Base-by-base conservation (phyloP, 2,113 vertebrate species). In the Montifringilla adamsi region DNA sequence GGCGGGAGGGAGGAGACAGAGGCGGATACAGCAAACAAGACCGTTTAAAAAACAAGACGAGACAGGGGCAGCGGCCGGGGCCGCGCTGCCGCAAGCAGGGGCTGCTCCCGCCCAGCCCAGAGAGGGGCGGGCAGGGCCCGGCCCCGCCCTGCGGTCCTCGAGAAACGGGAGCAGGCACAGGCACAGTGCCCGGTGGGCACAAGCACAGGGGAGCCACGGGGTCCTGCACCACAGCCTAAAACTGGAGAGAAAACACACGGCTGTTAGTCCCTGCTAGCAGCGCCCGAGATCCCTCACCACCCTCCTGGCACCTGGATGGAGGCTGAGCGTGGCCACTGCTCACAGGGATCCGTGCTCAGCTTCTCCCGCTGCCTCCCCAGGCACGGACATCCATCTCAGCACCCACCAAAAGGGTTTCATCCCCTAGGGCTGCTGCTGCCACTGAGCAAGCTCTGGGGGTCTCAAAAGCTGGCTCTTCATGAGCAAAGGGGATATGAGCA, bases 201-300 rank as follows among this genome's bases (percentile, higher is more conserved):
- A 95, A 94, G 95, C 95, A 20, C 31, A 1, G 53, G 52, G 79
- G 73, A 63, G 93, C 95, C 89, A 80, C 81, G 80, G 93, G 94
- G 97, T 81, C 92, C 96, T 93, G 97, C 82, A 80, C 97, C 93
- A 96, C 73, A 63, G 94, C 96, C 97, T 97, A 98, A 91, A 98
- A 98, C 98, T 98, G 97, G 78, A 87, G 20, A 90, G 87, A 89
- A 63, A 90, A 78, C 15, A 59, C 0, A 7, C 0, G 0, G 55
- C 13, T 10, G 11, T 92, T 33, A 84, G 72, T 52, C 37, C 30
- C 33, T 21, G 47, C n/a, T 21, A 2, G 0, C 7, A 6, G 33
- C 0, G 0, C 8, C 23, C 2, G 0, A 53, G 4, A 5, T 7
- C 53, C 21, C 35, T 30, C 37, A 11, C 12, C 24, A 16, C 24